Base-by-base conservation (phyloP, 2,113 vertebrate genomes). In the Caretta caretta region DNA sequence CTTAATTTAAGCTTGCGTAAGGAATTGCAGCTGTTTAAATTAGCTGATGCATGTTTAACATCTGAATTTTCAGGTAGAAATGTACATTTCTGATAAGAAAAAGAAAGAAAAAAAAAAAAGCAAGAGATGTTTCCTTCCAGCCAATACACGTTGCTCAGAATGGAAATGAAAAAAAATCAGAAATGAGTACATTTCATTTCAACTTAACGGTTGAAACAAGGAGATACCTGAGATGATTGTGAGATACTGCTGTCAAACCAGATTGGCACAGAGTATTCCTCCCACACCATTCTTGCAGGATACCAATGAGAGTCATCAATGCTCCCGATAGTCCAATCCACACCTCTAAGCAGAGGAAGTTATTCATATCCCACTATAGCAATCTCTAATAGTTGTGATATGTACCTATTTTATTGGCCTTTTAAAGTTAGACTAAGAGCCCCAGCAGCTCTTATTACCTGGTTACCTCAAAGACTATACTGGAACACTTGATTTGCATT, bases 31-130 rank as follows among this genome's bases (percentile, higher is more conserved):
- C 82, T 1, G 50, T 92, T 91, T 20, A 1, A 16, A 89, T 5
- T 24, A 1, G 0, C 0, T 2, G 1, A 4, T 0, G 1, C 10
- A 17, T 65, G n/a, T 46, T 78, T 42, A 38, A 78, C 42, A 78
- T 46, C 25, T 46, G 38, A 78, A 22, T 25, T 10, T 29, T 2
- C 1, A 29, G 8, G n/a, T 0, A 4, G 35, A 6, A 19, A 11
- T 42, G 49, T 24, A 20, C 51, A 57, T 25, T 8, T 25, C 25
- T 27, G 25, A 57, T 57, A 24, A 54, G 24, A 54, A 27, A 27
- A 57, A 56, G 24, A 24, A 57, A 11, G 13, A 31, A 59, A 78
- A 31, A 29, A 12, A 38, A 50, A 11, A 22, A 14, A 25, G 27
- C 2, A 46, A 13, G 1, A 11, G 35, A 27, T 16, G 1, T 25